These are phyloP conservation scores for Drosophila limbata DNA, from an alignment of 2,888 invertebrate genomes.

Conservation along the genomic window DNA sequence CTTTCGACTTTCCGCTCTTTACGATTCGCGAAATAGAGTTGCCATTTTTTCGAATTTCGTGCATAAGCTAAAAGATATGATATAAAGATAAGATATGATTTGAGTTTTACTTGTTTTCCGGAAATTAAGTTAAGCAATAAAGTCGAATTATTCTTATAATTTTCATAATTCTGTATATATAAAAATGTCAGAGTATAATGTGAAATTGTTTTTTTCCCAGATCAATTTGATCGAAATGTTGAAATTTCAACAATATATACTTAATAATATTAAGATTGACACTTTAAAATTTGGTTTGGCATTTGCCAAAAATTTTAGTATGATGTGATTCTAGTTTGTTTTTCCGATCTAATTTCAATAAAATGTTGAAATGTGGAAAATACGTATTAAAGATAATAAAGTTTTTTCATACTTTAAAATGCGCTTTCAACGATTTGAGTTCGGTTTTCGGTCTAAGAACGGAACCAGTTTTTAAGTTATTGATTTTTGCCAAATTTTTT, in stretches of 20 bases:
- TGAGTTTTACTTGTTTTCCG: neutral
- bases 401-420: no score
- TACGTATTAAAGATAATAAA: no score
- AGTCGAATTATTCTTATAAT: neutral
- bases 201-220: neutral
- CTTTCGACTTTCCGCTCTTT: neutral
- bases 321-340: no score
- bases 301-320: no score
- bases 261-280: neutral
- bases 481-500: no score
- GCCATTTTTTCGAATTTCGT: neutral
- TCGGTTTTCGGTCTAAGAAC: neutral
- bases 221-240: neutral
- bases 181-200: no score
- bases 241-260: neutral
- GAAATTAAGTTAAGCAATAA: conserved; percentile 2
- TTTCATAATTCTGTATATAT: neutral
- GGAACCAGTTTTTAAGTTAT: neutral
- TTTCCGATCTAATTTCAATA: no score
- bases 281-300: no score
- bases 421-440: neutral
- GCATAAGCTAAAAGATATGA: neutral
- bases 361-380: no score
- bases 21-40: neutral
- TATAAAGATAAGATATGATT: neutral